Evolutionary conservation across 2,113 vertebrate genomes (phyloP).

Genomic region (Laterallus jamaicensis): DNA sequence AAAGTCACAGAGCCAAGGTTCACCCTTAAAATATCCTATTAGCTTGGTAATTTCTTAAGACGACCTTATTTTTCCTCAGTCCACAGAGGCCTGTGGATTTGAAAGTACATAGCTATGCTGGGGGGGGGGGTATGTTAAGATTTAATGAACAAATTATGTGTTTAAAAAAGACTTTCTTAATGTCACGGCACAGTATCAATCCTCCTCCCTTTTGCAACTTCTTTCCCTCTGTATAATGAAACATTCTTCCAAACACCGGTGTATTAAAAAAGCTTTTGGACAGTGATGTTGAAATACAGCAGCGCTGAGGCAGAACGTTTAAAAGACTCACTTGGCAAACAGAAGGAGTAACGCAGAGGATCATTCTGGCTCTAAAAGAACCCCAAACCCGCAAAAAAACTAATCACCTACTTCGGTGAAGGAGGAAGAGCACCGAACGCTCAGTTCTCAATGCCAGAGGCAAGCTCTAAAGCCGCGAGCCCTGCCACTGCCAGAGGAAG

Average conservation of each 20-base stretch:
- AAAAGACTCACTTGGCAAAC: background rate
- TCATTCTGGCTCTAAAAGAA: background rate
- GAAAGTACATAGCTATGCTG: background rate
- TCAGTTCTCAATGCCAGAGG: background rate
- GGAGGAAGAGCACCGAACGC: rapidly evolving
- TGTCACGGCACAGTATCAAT: background rate
- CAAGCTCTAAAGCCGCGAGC: background rate
- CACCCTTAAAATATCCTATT: background rate
- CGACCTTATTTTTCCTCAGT: background rate
- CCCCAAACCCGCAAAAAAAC: background rate
- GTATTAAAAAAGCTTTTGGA: background rate
- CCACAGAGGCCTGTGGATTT: background rate
- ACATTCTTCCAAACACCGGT: background rate
- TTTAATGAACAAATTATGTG: background rate
- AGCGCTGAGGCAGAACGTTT: background rate
- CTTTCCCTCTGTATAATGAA: background rate
- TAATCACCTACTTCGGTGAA: background rate
- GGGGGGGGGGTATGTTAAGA: too few relatives aligned
- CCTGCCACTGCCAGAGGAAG: background rate
- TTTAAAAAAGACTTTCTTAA: background rate
- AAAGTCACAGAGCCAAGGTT: background rate
- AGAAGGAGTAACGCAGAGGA: background rate
- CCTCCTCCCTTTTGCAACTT: background rate
- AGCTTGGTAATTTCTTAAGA: background rate
- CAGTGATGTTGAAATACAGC: background rate